phyloP scores from a whole-genome alignment of 2,113 vertebrate species.

The Mormoops blainvillei region DNA sequence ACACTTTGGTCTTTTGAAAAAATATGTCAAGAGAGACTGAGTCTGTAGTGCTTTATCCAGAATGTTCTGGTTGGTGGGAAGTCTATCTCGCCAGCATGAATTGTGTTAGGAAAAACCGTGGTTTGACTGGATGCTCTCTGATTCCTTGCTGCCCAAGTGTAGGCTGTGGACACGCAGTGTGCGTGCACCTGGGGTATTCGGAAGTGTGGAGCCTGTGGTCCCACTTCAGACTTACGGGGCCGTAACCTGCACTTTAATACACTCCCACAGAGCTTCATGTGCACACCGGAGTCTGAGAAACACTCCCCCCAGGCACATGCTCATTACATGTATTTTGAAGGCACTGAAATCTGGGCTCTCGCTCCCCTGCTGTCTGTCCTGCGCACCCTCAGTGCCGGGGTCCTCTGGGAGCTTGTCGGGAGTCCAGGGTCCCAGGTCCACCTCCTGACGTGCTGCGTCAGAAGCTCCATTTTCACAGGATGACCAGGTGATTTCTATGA shows the following conservation, averaged over 20 bases:
- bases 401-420: neutral
- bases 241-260: neutral
- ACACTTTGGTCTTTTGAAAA: neutral
- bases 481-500: neutral
- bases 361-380: neutral
- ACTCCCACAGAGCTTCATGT: neutral
- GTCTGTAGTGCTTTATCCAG: neutral
- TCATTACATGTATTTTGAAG: conserved; percentile 12
- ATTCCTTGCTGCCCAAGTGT: neutral
- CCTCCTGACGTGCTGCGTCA: neutral
- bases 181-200: neutral
- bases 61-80: neutral
- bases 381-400: neutral
- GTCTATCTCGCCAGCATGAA: neutral
- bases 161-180: neutral
- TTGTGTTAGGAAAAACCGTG: neutral
- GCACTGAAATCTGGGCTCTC: conserved; percentile 1
- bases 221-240: neutral
- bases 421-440: neutral
- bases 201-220: neutral
- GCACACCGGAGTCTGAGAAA: neutral
- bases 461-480: neutral
- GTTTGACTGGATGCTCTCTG: neutral
- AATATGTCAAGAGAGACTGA: neutral
- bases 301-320: neutral